Base-by-base conservation (phyloP, 1,140 invertebrate genomes). In the Hylyphantes graminicola region DNA sequence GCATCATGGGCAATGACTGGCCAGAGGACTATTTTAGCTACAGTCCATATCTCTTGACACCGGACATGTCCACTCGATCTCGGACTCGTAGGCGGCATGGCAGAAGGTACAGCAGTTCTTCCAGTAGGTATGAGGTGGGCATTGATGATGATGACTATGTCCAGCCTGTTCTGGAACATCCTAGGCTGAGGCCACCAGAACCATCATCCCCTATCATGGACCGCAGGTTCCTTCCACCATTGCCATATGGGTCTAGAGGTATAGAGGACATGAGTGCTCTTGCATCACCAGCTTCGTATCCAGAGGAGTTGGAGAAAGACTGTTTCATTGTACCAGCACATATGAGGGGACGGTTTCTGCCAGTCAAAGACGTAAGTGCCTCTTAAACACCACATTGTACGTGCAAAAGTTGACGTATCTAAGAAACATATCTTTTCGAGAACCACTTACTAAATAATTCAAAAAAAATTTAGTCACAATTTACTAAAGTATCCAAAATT, bases 11-110 rank as follows among this genome's bases (percentile, higher is more conserved):
- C 8, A 83, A n/a, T 54, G 80, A 74, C 19, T 83, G 70, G 72
- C 80, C 80, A 17, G 80, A 83, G 35, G 80, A 83, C 21, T 83
- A 83, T 48, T 83, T 83, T 67, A 83, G 80, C 21, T 83, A 83
- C 50, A 83, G 80, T 17, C 80, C 80, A n/a, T 83, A 83, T 19
- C 72, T 83, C 11, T 67, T 83, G 51, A 83, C 80, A 11, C 80
- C 80, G 12, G 80, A 83, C 21, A 50, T 75, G 17, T 83, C 80
- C 53, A 57, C 72, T 11, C 74, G 75, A n/a, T 83, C 80, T n/a
- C 53, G 70, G 51, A 65, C 59, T 9, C 80, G 72, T 15, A 72
- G 78, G 48, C 67, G 78, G 51, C 35, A 65, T 50, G 55, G 9
- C 17, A 53, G 70, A 50, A 21, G 72, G 50, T 73, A 72, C 35